Percentiles rank a stretch among this genome's conserved stretches.
Conservation (phyloP, 2,113 vertebrate genomes). For the Brienomyrus longianalis region DNA sequence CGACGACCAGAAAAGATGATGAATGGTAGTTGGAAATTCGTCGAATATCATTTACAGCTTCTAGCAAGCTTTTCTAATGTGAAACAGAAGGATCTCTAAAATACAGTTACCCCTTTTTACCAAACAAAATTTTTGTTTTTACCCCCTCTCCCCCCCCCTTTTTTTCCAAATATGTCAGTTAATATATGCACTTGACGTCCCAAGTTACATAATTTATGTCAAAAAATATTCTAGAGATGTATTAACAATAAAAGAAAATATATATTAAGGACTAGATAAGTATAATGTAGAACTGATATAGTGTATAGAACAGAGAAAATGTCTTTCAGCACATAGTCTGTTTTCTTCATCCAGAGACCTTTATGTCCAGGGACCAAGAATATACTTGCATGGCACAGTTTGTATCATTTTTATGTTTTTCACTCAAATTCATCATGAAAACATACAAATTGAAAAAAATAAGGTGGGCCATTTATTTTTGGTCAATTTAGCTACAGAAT, state of each 20-base stretch:
- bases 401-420: not conserved
- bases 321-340: not conserved
- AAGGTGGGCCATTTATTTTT: not conserved
- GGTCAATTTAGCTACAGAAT: not conserved
- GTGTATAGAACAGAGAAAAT: not conserved
- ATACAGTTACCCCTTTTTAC: not conserved
- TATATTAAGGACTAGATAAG: not conserved
- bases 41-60: slow-evolving; percentile 7
- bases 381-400: not conserved
- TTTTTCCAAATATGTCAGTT: not conserved
- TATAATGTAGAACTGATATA: not conserved
- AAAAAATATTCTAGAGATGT: not conserved
- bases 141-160: not conserved
- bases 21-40: not conserved
- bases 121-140: not conserved
- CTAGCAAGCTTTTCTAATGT: not conserved
- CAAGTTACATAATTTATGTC: not conserved
- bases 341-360: not conserved
- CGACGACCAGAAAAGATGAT: slow-evolving; percentile 4
- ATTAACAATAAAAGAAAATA: not conserved
- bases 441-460: not conserved
- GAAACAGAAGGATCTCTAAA: not conserved
- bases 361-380: not conserved
- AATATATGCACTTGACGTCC: not conserved
- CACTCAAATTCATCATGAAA: not conserved